phyloP scores from a whole-genome alignment of 2,888 invertebrate genomes.

The Calameuta pallipes region DNA sequence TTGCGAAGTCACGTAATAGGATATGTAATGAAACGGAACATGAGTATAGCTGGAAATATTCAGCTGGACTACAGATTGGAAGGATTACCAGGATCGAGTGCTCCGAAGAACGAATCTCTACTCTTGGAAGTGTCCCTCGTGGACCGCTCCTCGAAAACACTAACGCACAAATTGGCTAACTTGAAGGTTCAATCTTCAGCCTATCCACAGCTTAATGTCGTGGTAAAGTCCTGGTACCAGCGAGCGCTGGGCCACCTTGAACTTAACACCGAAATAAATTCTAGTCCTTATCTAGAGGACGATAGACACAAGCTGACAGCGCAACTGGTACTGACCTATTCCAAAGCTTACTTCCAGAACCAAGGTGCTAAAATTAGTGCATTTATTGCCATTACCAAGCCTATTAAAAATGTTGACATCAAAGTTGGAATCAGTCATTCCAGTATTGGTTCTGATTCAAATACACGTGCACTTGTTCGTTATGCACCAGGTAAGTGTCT shows the following conservation, averaged over 20 bases:
- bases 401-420: conserved; percentile 76
- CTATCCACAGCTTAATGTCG: conserved; percentile 72
- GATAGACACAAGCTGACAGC: conserved; percentile 73
- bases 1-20: conserved; percentile 80
- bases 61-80: conserved; percentile 77
- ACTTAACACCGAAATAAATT: conserved; percentile 76
- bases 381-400: conserved; percentile 73
- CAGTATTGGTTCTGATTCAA: conserved; percentile 70
- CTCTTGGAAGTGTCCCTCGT: conserved; percentile 67
- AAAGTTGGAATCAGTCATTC: conserved; percentile 70
- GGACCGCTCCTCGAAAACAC: conserved; percentile 71
- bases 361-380: conserved; percentile 74
- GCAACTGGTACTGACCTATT: conserved; percentile 72
- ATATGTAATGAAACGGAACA: conserved; percentile 73
- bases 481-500: conserved; percentile 69
- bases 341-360: conserved; percentile 69
- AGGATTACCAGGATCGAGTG: conserved; percentile 58
- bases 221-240: conserved; percentile 66
- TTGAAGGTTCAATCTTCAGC: conserved; percentile 79
- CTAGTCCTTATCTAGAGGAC: conserved; percentile 71
- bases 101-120: conserved; percentile 63
- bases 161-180: conserved; percentile 74
- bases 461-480: conserved; percentile 67
- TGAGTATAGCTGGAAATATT: conserved; percentile 71
- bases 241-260: conserved; percentile 80